Base-by-base conservation (phyloP, 2,797 vertebrate species). In the Enteromius afrohamiltoni region DNA sequence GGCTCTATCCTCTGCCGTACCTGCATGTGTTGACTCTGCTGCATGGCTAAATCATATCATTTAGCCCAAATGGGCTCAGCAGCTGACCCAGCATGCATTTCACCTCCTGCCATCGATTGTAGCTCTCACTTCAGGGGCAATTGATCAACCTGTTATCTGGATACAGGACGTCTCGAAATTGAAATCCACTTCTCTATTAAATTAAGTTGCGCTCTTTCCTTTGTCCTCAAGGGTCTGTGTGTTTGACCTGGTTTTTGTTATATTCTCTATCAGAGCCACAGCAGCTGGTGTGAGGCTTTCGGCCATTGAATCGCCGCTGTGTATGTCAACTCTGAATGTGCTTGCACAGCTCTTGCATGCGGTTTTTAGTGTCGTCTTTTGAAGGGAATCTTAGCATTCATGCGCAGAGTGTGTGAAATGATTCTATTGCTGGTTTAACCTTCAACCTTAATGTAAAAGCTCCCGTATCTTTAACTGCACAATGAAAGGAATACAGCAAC, bases 171-270 rank as follows among this genome's bases (percentile, higher is more conserved):
- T 49, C 31, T 81, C 84, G 85, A 85, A 86, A 88, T 88, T 55
- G 68, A 89, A 91, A 84, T 74, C 45, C 60, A 60, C 71, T 77
- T 60, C 21, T 82, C 77, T 82, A 81, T 85, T 85, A 80, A 87
- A 87, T 89, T 88, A 87, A 88, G 89, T 85, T 73, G 75, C 70
- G 74, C 70, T 53, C 77, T 76, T 64, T 23, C 42, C 53, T 29
- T 67, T 16, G 47, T 11, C 77, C 68, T 53, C 37, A 49, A 6
- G 82, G 70, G 40, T 79, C 85, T 67, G 34, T 65, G 45, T 80
- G 87, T 89, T 89, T 73, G 73, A 89, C 88, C 88, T 88, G 87
- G 67, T 90, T 90, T 88, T 76, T 90, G 80, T 86, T 89, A 83
- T 88, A 87, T 90, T 89, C 31, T 86, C 88, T 89, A 89, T 87